Percentiles rank a stretch among this genome's conserved stretches.
phyloP scores from a whole-genome alignment of 2,797 vertebrate genomes.

The Sebastes minor region DNA sequence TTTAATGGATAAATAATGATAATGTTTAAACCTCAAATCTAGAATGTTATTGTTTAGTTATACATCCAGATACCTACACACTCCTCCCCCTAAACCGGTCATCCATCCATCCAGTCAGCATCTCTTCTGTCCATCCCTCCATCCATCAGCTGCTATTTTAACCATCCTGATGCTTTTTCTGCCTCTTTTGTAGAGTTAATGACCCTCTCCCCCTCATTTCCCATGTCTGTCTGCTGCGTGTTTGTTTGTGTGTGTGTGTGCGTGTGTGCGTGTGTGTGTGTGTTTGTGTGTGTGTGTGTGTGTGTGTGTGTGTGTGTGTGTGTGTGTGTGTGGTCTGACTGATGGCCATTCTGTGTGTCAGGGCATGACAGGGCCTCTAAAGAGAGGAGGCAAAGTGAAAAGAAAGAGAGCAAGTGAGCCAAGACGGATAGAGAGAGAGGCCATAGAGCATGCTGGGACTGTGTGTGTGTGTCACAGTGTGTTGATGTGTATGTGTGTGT shows the following conservation, averaged over 20 bases:
- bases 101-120: not conserved
- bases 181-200: constrained; percentile 52
- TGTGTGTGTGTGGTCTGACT: constrained; percentile 57
- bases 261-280: constrained; percentile 4
- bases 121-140: not conserved
- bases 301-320: constrained; percentile 2
- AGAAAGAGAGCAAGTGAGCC: constrained; percentile 37
- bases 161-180: constrained; percentile 31
- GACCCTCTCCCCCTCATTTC: constrained; percentile 63
- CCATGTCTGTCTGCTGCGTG: constrained; percentile 40
- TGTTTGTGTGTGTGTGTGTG: constrained; percentile 3
- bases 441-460: constrained; percentile 42
- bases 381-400: constrained; percentile 55
- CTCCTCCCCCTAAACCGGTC: not conserved
- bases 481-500: constrained; percentile 15
- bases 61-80: not conserved
- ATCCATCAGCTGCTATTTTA: constrained; percentile 50
- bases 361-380: constrained; percentile 53
- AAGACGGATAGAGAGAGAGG: constrained; percentile 52
- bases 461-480: constrained; percentile 15
- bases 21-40: too few relatives aligned
- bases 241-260: not conserved
- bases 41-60: too few relatives aligned
- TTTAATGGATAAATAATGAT: too few relatives aligned
- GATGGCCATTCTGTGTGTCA: constrained; percentile 60